Evolutionary conservation across 2,113 vertebrate species (phyloP).

Genomic region (Tyrannus savana): DNA sequence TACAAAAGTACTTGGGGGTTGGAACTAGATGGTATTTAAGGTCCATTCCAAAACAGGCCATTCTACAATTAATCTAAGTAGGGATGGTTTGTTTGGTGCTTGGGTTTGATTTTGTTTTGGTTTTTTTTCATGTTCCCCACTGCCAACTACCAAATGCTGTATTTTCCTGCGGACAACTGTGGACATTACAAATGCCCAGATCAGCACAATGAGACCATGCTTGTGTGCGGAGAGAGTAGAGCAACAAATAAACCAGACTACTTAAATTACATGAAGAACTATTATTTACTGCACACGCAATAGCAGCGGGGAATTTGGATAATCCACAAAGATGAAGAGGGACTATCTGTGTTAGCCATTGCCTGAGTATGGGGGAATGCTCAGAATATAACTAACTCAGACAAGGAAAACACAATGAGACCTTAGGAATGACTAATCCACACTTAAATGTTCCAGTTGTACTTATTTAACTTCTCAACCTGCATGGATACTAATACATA

Average conservation of each 20-base stretch:
- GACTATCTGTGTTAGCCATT: neutral
- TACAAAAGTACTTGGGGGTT: neutral
- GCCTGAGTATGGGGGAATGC: neutral
- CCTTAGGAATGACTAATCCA: neutral
- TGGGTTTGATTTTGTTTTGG: neutral
- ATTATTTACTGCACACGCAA: neutral
- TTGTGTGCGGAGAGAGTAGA: neutral
- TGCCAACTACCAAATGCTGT: neutral
- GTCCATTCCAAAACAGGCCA: neutral
- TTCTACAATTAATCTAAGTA: neutral
- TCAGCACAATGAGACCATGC: neutral
- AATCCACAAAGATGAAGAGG: neutral
- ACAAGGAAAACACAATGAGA: neutral
- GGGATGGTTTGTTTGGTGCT: neutral
- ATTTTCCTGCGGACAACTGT: neutral
- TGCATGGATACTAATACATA: neutral
- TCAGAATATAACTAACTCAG: neutral
- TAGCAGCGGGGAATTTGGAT: neutral
- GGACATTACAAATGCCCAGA: neutral
- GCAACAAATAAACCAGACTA: neutral
- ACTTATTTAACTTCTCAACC: neutral
- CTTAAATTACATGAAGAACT: neutral
- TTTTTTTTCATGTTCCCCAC: neutral
- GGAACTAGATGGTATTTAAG: neutral
- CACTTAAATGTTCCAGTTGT: neutral